Percentiles rank a stretch among this genome's conserved stretches.
Evolutionary conservation across 2,113 vertebrate genomes (phyloP).

Genomic region (Apteryx mantelli): DNA sequence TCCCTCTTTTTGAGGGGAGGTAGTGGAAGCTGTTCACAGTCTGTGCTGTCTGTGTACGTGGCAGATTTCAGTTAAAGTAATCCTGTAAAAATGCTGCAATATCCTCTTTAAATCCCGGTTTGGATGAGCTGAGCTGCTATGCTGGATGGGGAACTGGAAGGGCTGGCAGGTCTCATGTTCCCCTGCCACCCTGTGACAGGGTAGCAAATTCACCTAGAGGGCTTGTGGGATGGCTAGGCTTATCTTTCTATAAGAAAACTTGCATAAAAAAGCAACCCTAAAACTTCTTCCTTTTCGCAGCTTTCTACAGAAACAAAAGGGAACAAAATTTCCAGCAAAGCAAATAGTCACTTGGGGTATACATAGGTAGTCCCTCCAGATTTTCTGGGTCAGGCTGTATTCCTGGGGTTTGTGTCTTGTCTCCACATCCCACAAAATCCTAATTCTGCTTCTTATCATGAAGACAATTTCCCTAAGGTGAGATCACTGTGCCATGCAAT

Average conservation of each 20-base stretch:
- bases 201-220: not conserved
- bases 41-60: not conserved
- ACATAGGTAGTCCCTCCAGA: not conserved
- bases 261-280: not conserved
- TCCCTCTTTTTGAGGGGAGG: not conserved
- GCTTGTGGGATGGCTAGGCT: not conserved
- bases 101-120: not conserved
- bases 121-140: not conserved
- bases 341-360: not conserved
- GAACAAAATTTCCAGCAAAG: not conserved
- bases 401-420: not conserved
- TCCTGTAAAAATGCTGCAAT: not conserved
- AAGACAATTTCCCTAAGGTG: not conserved
- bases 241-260: not conserved
- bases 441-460: not conserved
- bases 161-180: not conserved
- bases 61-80: not conserved
- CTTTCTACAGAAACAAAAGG: not conserved
- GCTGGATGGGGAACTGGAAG: not conserved
- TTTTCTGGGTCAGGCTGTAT: not conserved
- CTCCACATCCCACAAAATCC: not conserved
- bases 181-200: rapidly evolving
- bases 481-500: not conserved
- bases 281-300: not conserved
- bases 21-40: not conserved